Evolutionary conservation across 1,140 invertebrate genomes (phyloP).

Genomic region (Ctenoplectra terminalis): DNA sequence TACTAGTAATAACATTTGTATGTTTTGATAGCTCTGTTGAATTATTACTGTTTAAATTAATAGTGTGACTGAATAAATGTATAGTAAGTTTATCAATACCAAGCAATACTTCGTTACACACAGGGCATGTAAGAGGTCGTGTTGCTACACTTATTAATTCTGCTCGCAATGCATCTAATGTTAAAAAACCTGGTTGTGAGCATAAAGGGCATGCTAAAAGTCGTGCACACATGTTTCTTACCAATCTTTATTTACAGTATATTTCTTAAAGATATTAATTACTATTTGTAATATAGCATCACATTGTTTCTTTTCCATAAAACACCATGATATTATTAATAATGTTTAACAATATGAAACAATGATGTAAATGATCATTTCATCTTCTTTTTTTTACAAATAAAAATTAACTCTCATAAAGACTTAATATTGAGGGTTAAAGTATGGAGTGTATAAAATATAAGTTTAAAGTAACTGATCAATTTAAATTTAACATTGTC

Average conservation of each 20-base stretch:
- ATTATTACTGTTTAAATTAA: slow-evolving; percentile 65
- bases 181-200: slow-evolving; percentile 87
- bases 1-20: slow-evolving; percentile 3
- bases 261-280: neutral
- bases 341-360: neutral
- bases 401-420: slow-evolving; percentile 11
- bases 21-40: slow-evolving; percentile 40
- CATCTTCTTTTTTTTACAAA: neutral
- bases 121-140: slow-evolving; percentile 88
- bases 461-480: slow-evolving; percentile 26
- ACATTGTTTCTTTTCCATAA: neutral
- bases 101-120: slow-evolving; percentile 88
- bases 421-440: neutral
- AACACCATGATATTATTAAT: neutral
- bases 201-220: slow-evolving; percentile 90
- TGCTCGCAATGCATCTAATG: slow-evolving; percentile 87
- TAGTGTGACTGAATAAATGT: slow-evolving; percentile 89
- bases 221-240: slow-evolving; percentile 84
- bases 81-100: slow-evolving; percentile 93
- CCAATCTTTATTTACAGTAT: slow-evolving; percentile 11
- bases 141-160: slow-evolving; percentile 90
- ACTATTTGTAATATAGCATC: neutral
- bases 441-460: slow-evolving; percentile 3
- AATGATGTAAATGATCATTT: neutral
- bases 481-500: slow-evolving; percentile 70